Percentiles rank a stretch among this genome's conserved stretches.
Conservation (phyloP, 2,888 invertebrate genomes). For the Andrena fulva region DNA sequence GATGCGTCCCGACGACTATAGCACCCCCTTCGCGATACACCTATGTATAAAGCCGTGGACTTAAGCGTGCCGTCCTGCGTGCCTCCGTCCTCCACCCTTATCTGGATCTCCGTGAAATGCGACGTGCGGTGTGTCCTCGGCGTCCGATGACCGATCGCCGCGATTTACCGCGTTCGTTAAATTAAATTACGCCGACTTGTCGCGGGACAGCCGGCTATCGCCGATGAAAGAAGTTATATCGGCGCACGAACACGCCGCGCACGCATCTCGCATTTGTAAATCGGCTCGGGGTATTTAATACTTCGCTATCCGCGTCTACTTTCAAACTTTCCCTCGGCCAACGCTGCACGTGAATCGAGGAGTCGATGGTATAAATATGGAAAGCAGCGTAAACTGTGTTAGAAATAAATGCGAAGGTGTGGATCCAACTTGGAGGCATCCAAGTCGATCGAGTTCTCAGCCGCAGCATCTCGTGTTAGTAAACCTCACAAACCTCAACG, state of each 20-base stretch:
- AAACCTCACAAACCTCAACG: neutral
- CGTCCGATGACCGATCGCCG: slow-evolving; percentile 58
- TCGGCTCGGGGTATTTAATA: neutral
- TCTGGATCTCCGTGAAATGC: slow-evolving; percentile 60
- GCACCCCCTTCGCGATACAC: slow-evolving; percentile 44
- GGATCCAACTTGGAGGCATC: too few relatives aligned
- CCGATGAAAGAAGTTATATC: slow-evolving; percentile 35
- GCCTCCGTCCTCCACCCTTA: slow-evolving; percentile 49
- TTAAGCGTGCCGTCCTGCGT: slow-evolving; percentile 59
- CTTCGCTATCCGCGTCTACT: too few relatives aligned
- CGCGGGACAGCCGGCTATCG: slow-evolving; percentile 23
- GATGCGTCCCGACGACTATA: slow-evolving; percentile 54
- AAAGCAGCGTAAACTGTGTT: too few relatives aligned
- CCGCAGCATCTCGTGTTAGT: neutral
- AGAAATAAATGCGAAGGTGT: too few relatives aligned
- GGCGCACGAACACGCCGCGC: slow-evolving; percentile 10
- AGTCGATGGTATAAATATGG: too few relatives aligned
- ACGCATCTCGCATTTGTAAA: slow-evolving; percentile 15
- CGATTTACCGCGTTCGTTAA: slow-evolving; percentile 60
- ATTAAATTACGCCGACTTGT: slow-evolving; percentile 58
- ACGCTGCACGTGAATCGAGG: too few relatives aligned
- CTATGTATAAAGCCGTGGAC: slow-evolving; percentile 9
- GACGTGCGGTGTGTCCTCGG: slow-evolving; percentile 46
- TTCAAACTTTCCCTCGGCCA: too few relatives aligned
- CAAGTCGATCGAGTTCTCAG: neutral